Conservation (phyloP, 1,140 invertebrate genomes). For the Drosophila ambigua region DNA sequence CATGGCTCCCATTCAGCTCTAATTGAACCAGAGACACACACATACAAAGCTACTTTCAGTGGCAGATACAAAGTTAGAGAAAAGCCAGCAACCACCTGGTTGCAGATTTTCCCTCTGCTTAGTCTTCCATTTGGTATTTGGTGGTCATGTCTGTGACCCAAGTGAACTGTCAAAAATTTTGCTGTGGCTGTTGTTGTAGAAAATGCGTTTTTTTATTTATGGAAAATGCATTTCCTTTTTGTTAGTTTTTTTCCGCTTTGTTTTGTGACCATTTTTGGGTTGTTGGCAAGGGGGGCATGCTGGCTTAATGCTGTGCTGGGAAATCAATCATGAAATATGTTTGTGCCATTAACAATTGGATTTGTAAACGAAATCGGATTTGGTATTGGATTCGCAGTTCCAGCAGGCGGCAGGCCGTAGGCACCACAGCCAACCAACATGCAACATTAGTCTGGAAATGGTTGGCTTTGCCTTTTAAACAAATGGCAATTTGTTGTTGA, state of each 20-base stretch:
- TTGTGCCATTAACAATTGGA: constrained; percentile 65
- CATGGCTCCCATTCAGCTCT: too few relatives aligned
- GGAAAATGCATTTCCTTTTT: constrained; percentile 39
- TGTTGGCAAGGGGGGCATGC: not conserved
- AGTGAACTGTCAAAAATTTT: constrained; percentile 45
- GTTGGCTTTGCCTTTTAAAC: constrained; percentile 14
- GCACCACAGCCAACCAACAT: constrained; percentile 3
- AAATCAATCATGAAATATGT: constrained; percentile 74
- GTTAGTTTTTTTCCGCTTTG: constrained; percentile 10
- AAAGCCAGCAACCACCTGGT: constrained; percentile 26
- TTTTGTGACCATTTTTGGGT: constrained; percentile 41
- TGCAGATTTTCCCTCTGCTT: not conserved
- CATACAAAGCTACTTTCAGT: too few relatives aligned
- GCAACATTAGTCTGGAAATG: constrained; percentile 13
- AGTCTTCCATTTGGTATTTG: constrained; percentile 26
- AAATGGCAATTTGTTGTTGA: constrained; percentile 53
- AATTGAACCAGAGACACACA: too few relatives aligned
- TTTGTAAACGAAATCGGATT: constrained; percentile 64
- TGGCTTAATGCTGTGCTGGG: constrained; percentile 18
- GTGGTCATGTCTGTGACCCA: constrained; percentile 27
- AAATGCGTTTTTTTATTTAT: constrained; percentile 30
- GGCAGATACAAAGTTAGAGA: not conserved
- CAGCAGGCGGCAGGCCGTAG: not conserved
- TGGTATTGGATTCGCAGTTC: constrained; percentile 16
- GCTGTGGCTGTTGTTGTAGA: not conserved